phyloP scores from a whole-genome alignment of 2,888 invertebrate species.

The Synergus laeviventris region DNA sequence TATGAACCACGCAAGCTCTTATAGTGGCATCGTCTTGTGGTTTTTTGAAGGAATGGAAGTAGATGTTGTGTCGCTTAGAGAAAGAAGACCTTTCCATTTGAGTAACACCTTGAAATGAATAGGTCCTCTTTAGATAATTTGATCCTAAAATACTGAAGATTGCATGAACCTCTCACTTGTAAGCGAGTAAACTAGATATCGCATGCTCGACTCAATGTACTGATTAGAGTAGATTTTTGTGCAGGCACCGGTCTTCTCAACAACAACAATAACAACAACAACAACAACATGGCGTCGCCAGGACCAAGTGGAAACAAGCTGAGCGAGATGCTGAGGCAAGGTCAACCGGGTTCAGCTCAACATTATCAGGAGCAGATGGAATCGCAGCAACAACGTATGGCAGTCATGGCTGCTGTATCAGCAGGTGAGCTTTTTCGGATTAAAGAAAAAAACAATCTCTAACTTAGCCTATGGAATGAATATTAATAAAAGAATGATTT shows the following conservation, averaged over 20 bases:
- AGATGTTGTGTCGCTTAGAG: background rate
- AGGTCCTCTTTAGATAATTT: background rate
- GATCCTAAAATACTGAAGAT: constrained; percentile 30
- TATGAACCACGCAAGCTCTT: constrained; percentile 28
- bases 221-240: constrained; percentile 77
- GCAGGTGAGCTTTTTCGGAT: constrained; percentile 63
- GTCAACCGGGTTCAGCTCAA: constrained; percentile 72
- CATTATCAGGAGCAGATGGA: constrained; percentile 79
- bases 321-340: constrained; percentile 73
- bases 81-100: background rate
- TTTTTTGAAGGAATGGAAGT: background rate
- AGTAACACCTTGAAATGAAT: background rate
- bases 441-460: background rate
- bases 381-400: constrained; percentile 80
- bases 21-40: background rate
- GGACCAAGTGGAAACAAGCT: constrained; percentile 74
- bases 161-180: constrained; percentile 43
- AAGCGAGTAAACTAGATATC: background rate
- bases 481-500: constrained; percentile 5
- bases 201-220: constrained; percentile 55
- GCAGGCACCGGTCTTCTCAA: constrained; percentile 82
- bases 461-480: constrained; percentile 6
- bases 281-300: constrained; percentile 77
- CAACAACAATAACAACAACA: constrained; percentile 83
- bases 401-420: constrained; percentile 74